Evolutionary conservation across 1,140 invertebrate genomes (phyloP), one percentile per base, ranked within the genome.

Genomic region (Procambarus virginalis): DNA sequence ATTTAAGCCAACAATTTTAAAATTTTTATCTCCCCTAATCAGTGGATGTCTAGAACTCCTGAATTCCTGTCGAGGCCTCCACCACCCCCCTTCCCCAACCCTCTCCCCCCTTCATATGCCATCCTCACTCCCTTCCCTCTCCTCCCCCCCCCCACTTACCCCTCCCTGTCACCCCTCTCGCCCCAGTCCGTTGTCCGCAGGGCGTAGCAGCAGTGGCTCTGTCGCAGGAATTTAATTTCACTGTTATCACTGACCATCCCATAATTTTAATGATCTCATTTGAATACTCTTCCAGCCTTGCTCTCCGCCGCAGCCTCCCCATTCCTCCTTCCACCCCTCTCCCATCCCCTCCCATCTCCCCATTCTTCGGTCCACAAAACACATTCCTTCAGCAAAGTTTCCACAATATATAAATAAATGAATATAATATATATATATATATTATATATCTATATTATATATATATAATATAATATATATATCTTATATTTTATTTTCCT

Each of bases 231-330:
- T 70, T 70, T 70, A 70, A 70, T 70, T 70, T 70, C 68, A 70
- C 60, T 64, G 60, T 14, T n/a, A 64, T 64, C 60, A 64, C 68
- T 70, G 68, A 6, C 68, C 68, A 70, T 22, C 68, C 68, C 68
- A 70, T 70, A 70, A 70, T 70, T 70, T 70, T 70, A 70, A 70
- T 70, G 68, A 70, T 70, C 68, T 70, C 68, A 70, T 70, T 70
- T 70, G 68, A 70, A 70, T 70, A 22, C 68, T 70, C 68, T 70
- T 34, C n/a, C 22, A 8, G 51, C 5, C 51, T 10, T 8, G 51
- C 51, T 55, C 51, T 2, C 5, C 51, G 5, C 5, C 51, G 14
- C 9, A 10, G 9, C 12, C 14, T 14, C 60, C 12, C 14, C 12
- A 17, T 17, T 4, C 14, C 20, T 17, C 12, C 64, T 4, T 68